Conservation (phyloP, 2,888 invertebrate species). For the Branchinecta sandiegonensis region DNA sequence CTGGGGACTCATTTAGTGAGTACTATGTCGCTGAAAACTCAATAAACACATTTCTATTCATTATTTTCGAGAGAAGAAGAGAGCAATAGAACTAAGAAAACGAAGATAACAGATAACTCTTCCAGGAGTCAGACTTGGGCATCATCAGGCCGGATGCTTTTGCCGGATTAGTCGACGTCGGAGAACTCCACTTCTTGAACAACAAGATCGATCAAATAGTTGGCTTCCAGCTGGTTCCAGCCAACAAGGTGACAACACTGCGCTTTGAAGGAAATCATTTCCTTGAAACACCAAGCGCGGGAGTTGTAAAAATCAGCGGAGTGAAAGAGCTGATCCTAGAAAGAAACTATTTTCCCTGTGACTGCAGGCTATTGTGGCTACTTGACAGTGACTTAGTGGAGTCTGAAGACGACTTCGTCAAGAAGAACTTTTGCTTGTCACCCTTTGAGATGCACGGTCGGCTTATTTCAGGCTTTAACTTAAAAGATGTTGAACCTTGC, state of each 20-base stretch:
- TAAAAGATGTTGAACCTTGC: constrained; percentile 50
- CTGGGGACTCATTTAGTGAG: too few relatives aligned
- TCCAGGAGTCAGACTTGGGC: constrained; percentile 58
- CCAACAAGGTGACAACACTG: constrained; percentile 53
- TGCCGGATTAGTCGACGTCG: constrained; percentile 55
- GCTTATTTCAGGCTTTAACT: constrained; percentile 51
- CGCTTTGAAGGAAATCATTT: constrained; percentile 70
- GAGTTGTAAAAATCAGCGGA: constrained; percentile 51
- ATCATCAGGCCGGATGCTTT: constrained; percentile 56
- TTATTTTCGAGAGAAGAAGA: too few relatives aligned
- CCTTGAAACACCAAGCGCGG: constrained; percentile 53
- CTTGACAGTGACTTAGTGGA: constrained; percentile 59
- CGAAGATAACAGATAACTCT: background rate
- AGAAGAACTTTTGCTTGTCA: constrained; percentile 69
- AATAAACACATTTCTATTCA: too few relatives aligned
- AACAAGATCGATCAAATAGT: constrained; percentile 72
- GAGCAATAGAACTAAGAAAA: too few relatives aligned
- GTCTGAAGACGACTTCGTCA: constrained; percentile 43
- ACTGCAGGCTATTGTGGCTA: constrained; percentile 64
- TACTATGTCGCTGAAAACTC: too few relatives aligned
- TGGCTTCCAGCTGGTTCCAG: constrained; percentile 52
- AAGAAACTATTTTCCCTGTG: constrained; percentile 72
- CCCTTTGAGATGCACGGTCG: constrained; percentile 67
- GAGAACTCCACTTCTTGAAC: constrained; percentile 57
- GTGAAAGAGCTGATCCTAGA: constrained; percentile 55